Base-by-base conservation (phyloP, 2,888 invertebrate genomes). In the Protodeltote pygarga region DNA sequence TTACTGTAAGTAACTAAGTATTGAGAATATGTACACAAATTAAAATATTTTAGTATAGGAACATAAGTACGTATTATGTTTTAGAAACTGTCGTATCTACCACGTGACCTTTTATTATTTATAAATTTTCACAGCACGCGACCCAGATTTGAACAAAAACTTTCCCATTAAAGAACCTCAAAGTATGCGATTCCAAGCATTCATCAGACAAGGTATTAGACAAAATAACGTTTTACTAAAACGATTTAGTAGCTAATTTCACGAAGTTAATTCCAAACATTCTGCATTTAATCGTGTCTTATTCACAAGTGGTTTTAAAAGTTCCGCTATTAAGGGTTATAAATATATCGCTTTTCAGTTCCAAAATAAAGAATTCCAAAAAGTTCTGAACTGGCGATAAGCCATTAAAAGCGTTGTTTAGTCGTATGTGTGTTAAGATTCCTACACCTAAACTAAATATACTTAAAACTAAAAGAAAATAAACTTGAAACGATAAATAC, bases 401-500 rank as follows among this genome's bases (percentile, higher is more conserved):
- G 35, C 32, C 42, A 52, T 68, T 60, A 57, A 42, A 32, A 60
- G 47, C 51, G 46, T 48, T 66, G 47, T 59, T 58, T 44, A 65
- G 65, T 71, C 59, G 67, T 66, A 58, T 54, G 68, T 75, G 45
- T 73, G 64, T 71, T 65, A 53, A 70, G 53, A 51, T 64, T 68
- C 67, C 42, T 49, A 63, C 37, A 55, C 46, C 54, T 71, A 69
- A 79, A 80, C 68, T 77, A 82, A 78, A 81, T 77, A 79, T 75
- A 83, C 86, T 91, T 91, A 89, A 79, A 90, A 89, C 83, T 89
- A 90, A 92, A 93, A 92, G 84, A 93, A 92, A 92, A 92, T 89
- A 92, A 93, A 92, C 85, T 87, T 89, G 88, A 93, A 93, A 93
- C 89, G 90, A 92, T 94, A 94, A 95, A 94, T 95, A 95, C 95